Base-by-base conservation (phyloP, 2,888 invertebrate species). In the Tetragonisca angustula region DNA sequence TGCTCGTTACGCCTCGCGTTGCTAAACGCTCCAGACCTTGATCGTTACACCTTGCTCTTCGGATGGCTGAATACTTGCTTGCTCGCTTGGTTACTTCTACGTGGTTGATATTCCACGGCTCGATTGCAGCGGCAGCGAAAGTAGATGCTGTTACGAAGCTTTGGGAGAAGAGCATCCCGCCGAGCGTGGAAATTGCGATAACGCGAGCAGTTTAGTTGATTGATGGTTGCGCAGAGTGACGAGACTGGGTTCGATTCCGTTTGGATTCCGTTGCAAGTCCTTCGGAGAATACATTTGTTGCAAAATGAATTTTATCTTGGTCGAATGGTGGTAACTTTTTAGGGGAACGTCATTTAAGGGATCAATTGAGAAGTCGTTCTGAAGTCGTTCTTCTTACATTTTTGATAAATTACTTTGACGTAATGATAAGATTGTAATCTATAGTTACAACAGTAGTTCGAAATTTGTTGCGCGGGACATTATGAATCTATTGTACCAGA, bases 1-100 rank as follows among this genome's bases (percentile, higher is more conserved):
- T 88, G 88, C 83, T 78, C 73, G 74, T 86, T 82, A 78, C 73
- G 73, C 75, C 75, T 50, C 62, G 76, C 52, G 32, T 68, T 78
- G 52, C 70, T 81, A 81, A 76, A 73, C 73, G 79, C 19, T n/a
- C 15, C 24, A 24, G n/a, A 5, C 24, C 24, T 43, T 21, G 24
- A 27, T 65, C 52, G 67, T 54, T 76, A 36, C 54, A 56, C 65
- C 36, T 49, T 32, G 13, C 2, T 52, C 24, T 15, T n/a, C n/a
- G n/a, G 17, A 11, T n/a, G 32, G 52, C 36, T 54, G 24, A 19
- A 21, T 15, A 21, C 43, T 19, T 36, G 17, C 19, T 50, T 50
- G n/a, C 36, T 36, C 1, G 36, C 36, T 36, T 36, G 43, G 0
- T 5, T 43, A 24, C 24, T 9, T 17, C 49, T n/a, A 4, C 49